Conservation (phyloP, 2,113 vertebrate species). For the Upupa epops region DNA sequence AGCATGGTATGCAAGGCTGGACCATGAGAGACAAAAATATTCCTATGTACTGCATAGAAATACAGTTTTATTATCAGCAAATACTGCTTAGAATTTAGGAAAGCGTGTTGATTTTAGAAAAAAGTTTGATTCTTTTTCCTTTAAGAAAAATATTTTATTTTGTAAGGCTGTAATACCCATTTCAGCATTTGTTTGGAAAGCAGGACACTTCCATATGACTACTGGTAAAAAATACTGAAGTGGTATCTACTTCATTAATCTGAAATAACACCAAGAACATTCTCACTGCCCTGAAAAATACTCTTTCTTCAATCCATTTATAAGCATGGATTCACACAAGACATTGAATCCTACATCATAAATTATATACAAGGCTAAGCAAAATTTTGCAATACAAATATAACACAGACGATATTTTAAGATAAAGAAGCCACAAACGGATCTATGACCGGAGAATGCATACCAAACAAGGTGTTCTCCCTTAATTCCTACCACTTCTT, state of each 20-base stretch:
- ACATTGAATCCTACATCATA: not conserved
- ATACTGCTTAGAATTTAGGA: not conserved
- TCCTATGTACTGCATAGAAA: accelerated
- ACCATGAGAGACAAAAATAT: not conserved
- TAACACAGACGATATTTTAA: not conserved
- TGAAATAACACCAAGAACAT: not conserved
- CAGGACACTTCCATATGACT: not conserved
- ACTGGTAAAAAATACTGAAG: not conserved
- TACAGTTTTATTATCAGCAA: not conserved
- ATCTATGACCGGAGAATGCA: not conserved
- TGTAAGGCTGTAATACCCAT: not conserved
- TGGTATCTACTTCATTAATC: not conserved
- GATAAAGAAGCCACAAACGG: not conserved
- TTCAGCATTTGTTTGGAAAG: not conserved
- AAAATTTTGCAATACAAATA: not conserved
- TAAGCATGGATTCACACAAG: not conserved
- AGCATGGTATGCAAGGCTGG: not conserved
- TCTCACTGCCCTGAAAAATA: not conserved
- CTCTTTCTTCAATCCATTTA: not conserved
- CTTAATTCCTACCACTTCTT: not conserved
- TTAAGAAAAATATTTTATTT: not conserved
- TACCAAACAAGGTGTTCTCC: not conserved
- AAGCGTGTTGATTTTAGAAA: not conserved
- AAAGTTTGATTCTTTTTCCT: not conserved
- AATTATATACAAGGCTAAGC: not conserved